Evolutionary conservation across 1,140 invertebrate genomes (phyloP), one percentile per base, ranked within the genome.

Genomic region (Hycleus phaleratus): DNA sequence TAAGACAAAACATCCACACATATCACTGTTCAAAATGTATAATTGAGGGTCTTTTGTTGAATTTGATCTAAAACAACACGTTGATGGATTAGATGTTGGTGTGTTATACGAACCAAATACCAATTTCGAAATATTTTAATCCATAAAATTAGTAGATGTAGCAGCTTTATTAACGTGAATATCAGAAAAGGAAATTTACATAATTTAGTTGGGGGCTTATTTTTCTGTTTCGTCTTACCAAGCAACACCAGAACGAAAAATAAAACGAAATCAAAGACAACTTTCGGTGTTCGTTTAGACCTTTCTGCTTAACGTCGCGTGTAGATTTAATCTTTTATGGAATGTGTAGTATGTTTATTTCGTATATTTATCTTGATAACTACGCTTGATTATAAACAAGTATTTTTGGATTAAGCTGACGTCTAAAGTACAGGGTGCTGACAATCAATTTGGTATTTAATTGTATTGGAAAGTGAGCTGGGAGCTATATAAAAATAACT

Each of bases 321-420:
- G 58, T 60, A 60, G 58, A 60, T 60, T 49, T 47, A 60, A 60
- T 60, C 58, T 60, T 32, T 45, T 49, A 38, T 44, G 58, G 58
- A 60, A 60, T 60, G 58, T 53, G 58, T 53, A 53, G 58, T 18
- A 50, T 60, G 52, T 60, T 60, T 60, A 60, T 60, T 55, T 53
- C 51, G 46, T 54, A 49, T 49, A 38, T 49, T 49, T 60, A 60
- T 60, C 58, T 60, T 51, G 58, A 60, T 60, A 55, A 60, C 51
- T 39, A 51, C 40, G 47, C 44, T 52, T 43, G 50, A 48, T 59
- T 52, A 48, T 46, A 55, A 55, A 55, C 52, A 55, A 55, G 52
- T 43, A 55, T 55, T 55, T 43, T n/a, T 55, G 52, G 52, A 46
- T 55, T 55, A 55, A 55, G 52, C 52, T 55, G 52, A 55, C 52